phyloP scores from a whole-genome alignment of 2,113 vertebrate genomes.

The Grammatotria lemairii region DNA sequence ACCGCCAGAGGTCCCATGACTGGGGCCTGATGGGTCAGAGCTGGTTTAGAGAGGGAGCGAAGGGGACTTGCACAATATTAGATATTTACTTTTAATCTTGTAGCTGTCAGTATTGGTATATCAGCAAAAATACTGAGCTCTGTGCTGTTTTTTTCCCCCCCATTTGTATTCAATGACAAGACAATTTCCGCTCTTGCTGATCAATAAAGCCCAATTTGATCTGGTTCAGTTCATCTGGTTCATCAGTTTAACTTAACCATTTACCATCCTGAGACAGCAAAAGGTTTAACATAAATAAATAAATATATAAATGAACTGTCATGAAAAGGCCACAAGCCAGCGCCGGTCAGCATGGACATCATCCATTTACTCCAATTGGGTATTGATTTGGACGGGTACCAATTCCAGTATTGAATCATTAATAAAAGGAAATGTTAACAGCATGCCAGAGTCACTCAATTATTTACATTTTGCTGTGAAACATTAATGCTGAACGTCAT shows the following conservation, averaged over 20 bases:
- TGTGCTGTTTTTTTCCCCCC: rapidly evolving
- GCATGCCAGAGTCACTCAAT: constrained; percentile 25
- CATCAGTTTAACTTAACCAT: background rate
- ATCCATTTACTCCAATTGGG: background rate
- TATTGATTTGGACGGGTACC: constrained; percentile 29
- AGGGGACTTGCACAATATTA: background rate
- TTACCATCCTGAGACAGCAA: background rate
- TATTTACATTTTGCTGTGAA: constrained; percentile 33
- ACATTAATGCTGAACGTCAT: constrained; percentile 28
- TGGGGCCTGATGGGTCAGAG: background rate
- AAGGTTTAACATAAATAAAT: background rate
- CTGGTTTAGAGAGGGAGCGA: background rate
- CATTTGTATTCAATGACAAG: background rate
- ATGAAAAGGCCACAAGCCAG: background rate
- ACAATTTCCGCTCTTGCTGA: background rate
- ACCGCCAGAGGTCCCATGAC: background rate
- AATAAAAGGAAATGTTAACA: constrained; percentile 32
- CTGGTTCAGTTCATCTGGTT: background rate
- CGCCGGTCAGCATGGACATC: background rate
- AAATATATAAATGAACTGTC: background rate
- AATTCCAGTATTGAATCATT: constrained; percentile 25
- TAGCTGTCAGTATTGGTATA: background rate
- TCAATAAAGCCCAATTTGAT: constrained; percentile 11
- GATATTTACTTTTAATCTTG: background rate
- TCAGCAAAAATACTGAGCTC: background rate